phyloP scores from a whole-genome alignment of 2,797 vertebrate genomes.

The Smutsia gigantea region DNA sequence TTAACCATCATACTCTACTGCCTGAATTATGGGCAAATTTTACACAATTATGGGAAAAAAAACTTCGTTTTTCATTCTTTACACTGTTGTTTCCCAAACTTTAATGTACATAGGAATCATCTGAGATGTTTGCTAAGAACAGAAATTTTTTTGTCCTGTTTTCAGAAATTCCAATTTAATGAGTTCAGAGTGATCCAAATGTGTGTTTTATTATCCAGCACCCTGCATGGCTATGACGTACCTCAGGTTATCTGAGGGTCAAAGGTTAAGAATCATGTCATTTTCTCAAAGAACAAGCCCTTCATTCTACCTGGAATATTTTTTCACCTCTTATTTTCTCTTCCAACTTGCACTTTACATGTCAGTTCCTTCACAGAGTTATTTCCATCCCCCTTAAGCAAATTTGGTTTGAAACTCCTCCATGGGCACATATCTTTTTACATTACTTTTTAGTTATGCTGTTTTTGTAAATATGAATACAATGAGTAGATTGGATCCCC shows the following conservation, averaged over 20 bases:
- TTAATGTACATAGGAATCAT: not conserved
- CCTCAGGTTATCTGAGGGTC: not conserved
- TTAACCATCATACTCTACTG: not conserved
- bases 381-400: not conserved
- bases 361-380: not conserved
- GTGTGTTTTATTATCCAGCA: not conserved
- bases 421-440: not conserved
- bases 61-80: not conserved
- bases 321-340: not conserved
- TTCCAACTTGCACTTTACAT: not conserved
- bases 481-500: not conserved
- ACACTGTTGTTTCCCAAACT: not conserved
- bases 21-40: not conserved
- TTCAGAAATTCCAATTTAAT: not conserved
- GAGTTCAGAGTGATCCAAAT: not conserved
- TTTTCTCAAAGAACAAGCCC: not conserved
- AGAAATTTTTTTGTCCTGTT: not conserved
- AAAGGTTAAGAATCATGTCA: not conserved
- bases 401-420: not conserved
- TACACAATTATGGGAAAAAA: not conserved
- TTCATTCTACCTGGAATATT: not conserved
- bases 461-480: not conserved
- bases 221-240: not conserved
- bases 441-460: not conserved
- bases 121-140: not conserved